A percentile compares a stretch with the other conserved stretches of the same genome.
Evolutionary conservation across 2,888 invertebrate genomes (phyloP).

Genomic region (Ganaspis brasiliensis): DNA sequence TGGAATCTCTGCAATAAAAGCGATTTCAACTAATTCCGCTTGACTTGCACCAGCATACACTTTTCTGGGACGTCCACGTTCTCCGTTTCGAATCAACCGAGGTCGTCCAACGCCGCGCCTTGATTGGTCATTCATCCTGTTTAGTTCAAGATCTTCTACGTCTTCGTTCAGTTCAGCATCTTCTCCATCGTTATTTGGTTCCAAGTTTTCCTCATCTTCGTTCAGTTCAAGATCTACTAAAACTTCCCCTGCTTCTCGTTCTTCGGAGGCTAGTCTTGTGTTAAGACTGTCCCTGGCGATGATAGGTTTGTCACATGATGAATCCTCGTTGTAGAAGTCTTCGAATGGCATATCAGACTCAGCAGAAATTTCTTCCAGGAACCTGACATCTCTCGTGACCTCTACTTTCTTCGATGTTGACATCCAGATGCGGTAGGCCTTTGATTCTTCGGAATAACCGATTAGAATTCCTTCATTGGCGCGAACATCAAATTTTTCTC

Average conservation of each 20-base stretch:
- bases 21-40: neutral
- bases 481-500: neutral
- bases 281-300: neutral
- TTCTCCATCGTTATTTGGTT: neutral
- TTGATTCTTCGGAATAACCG: neutral
- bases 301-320: neutral
- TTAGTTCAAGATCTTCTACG: neutral
- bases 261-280: neutral
- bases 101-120: slow-evolving; percentile 43
- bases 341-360: neutral
- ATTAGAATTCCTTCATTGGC: neutral
- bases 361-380: neutral
- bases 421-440: neutral
- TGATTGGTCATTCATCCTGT: slow-evolving; percentile 31
- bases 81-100: slow-evolving; percentile 43
- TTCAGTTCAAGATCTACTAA: neutral
- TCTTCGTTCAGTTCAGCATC: neutral
- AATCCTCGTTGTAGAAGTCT: neutral
- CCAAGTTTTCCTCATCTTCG: neutral
- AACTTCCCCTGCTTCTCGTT: neutral
- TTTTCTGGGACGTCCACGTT: slow-evolving; percentile 45
- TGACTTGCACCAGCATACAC: neutral
- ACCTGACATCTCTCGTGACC: neutral
- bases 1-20: slow-evolving; percentile 32
- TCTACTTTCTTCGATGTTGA: neutral